Percentiles rank a stretch among this genome's conserved stretches.
phyloP scores from a whole-genome alignment of 2,113 vertebrate species.

The Notothenia rossii region DNA sequence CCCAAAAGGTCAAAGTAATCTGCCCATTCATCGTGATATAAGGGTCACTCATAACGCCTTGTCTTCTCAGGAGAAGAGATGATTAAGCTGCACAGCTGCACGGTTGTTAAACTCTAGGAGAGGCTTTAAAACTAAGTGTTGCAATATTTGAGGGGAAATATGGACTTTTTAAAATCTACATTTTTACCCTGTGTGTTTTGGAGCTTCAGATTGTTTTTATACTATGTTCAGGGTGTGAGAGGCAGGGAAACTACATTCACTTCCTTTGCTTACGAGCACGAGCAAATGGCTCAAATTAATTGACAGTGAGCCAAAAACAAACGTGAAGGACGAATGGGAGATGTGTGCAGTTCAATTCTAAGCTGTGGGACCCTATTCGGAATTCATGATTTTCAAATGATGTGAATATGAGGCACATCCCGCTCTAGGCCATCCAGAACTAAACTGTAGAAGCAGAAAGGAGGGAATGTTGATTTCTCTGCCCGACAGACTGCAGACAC shows the following conservation, averaged over 20 bases:
- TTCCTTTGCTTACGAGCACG: slow-evolving; percentile 1
- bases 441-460: background rate
- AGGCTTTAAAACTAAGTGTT: background rate
- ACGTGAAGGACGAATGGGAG: background rate
- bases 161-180: background rate
- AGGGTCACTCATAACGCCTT: background rate
- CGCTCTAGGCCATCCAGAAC: background rate
- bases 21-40: slow-evolving; percentile 7
- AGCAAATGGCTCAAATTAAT: background rate
- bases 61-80: slow-evolving; percentile 5
- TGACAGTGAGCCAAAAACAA: background rate
- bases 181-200: background rate
- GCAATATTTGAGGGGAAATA: no score
- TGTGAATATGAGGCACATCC: background rate
- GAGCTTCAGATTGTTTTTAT: background rate
- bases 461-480: slow-evolving; percentile 10
- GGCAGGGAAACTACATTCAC: background rate
- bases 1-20: background rate
- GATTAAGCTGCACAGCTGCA: background rate
- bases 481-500: background rate
- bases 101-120: background rate
- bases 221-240: background rate
- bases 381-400: background rate
- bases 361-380: slow-evolving; percentile 1
- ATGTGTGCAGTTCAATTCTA: background rate